phyloP scores from a whole-genome alignment of 2,113 vertebrate species.

The Pogonocichla stellata region DNA sequence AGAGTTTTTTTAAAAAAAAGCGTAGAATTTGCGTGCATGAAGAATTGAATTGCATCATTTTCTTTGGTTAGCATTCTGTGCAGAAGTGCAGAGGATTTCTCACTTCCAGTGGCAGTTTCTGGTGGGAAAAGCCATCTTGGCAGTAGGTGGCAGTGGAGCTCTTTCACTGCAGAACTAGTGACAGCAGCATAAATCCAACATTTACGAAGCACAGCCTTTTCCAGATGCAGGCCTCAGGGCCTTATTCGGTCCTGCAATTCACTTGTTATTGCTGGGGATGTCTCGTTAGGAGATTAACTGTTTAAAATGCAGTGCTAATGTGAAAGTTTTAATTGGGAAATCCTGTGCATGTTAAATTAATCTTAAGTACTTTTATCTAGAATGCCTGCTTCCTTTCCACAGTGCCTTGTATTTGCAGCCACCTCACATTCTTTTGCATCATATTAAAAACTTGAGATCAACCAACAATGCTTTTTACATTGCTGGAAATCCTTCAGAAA shows the following conservation, averaged over 20 bases:
- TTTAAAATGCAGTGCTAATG: conserved; percentile 73
- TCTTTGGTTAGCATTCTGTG: background rate
- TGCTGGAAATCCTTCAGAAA: background rate
- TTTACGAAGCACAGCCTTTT: conserved; percentile 23
- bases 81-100: background rate
- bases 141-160: conserved; percentile 78
- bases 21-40: fast-evolving
- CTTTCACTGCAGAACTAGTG: conserved; percentile 19
- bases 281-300: conserved; percentile 74
- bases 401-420: conserved; percentile 21
- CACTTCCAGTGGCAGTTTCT: background rate
- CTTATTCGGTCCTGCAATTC: conserved; percentile 55
- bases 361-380: conserved; percentile 72
- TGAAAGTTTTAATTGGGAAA: conserved; percentile 77
- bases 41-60: background rate
- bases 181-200: background rate
- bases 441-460: conserved; percentile 13
- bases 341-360: conserved; percentile 72
- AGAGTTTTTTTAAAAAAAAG: background rate
- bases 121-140: background rate
- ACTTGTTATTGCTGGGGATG: conserved; percentile 65
- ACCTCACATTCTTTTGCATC: conserved; percentile 4
- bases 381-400: conserved; percentile 43
- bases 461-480: background rate
- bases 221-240: conserved; percentile 69